Percentiles rank a stretch among this genome's conserved stretches.
Evolutionary conservation across 2,888 invertebrate species (phyloP).

Genomic region (Dendrolimus houi): DNA sequence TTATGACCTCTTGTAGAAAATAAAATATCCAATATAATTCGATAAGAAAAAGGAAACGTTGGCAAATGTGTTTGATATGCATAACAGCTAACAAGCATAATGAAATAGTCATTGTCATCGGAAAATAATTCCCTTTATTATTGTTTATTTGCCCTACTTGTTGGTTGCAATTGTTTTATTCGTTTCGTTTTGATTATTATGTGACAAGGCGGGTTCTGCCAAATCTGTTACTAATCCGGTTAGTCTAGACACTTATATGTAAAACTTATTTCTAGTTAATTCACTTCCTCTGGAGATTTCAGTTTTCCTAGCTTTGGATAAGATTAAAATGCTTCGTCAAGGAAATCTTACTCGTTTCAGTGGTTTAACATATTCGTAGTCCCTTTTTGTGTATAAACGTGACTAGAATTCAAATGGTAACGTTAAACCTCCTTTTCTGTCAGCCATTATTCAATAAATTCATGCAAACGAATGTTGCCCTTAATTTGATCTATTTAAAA

Average conservation of each 20-base stretch:
- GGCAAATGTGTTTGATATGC: conserved; percentile 10
- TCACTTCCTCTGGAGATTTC: too few relatives aligned
- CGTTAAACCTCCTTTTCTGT: neutral
- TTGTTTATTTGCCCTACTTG: conserved; percentile 7
- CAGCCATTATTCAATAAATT: neutral
- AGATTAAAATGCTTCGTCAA: too few relatives aligned
- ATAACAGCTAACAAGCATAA: conserved; percentile 11
- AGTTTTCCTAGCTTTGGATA: too few relatives aligned
- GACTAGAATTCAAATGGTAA: neutral
- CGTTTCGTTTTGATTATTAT: conserved; percentile 2
- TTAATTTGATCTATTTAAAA: neutral
- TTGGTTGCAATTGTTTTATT: conserved; percentile 4
- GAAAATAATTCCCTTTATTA: conserved; percentile 8
- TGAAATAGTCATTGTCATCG: conserved; percentile 15
- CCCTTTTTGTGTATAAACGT: neutral
- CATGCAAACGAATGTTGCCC: neutral
- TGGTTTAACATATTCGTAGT: neutral
- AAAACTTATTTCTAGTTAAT: too few relatives aligned
- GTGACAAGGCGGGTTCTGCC: conserved; percentile 1
- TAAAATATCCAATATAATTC: conserved; percentile 61
- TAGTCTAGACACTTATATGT: too few relatives aligned
- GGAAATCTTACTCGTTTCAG: too few relatives aligned
- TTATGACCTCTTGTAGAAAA: neutral
- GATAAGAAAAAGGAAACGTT: conserved; percentile 18
- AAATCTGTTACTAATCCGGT: conserved; percentile 2